phyloP scores from a whole-genome alignment of 2,113 vertebrate species.

The Cervus canadensis region DNA sequence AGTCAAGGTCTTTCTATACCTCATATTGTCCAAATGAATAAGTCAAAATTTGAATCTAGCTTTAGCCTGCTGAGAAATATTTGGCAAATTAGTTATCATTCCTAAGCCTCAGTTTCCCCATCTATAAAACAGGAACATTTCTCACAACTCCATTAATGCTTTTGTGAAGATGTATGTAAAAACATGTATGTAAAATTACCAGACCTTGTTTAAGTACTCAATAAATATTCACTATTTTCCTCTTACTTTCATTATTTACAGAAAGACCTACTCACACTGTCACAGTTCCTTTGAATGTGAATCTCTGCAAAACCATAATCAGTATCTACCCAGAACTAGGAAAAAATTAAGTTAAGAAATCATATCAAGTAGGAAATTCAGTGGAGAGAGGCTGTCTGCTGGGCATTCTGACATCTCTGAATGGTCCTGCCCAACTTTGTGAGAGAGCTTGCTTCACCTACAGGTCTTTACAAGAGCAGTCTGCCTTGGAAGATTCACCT shows the following conservation, averaged over 20 bases:
- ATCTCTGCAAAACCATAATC: not conserved
- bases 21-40: not conserved
- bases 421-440: not conserved
- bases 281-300: not conserved
- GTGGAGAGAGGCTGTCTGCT: not conserved
- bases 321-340: not conserved
- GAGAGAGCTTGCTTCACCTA: not conserved
- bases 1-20: not conserved
- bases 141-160: not conserved
- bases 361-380: not conserved
- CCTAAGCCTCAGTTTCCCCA: not conserved
- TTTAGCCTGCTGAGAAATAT: not conserved
- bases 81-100: not conserved
- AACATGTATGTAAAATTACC: not conserved
- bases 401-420: not conserved
- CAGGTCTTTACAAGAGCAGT: not conserved
- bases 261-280: not conserved
- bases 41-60: not conserved
- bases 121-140: not conserved
- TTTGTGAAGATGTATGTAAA: not conserved
- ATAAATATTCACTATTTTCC: conserved; percentile 12
- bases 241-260: not conserved
- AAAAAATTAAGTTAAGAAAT: not conserved
- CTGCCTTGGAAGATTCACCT: not conserved
- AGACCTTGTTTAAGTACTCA: not conserved